Base-by-base conservation (phyloP, 2,888 invertebrate species). In the Coremacera marginata region DNA sequence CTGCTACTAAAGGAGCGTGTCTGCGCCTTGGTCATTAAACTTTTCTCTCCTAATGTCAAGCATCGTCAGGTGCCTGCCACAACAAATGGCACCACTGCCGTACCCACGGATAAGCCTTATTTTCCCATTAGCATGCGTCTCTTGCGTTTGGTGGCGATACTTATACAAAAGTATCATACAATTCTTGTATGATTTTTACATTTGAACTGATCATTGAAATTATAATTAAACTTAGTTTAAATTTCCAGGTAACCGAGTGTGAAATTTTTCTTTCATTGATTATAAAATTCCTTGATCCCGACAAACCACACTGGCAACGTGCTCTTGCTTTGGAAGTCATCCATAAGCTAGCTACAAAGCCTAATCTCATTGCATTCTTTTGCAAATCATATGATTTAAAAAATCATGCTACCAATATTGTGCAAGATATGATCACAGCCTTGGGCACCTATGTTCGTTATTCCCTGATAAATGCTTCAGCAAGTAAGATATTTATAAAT, bases 31-130 rank as follows among this genome's bases (percentile, higher is more conserved):
- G 96, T 99, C n/a, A 99, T 99, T 82, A 96, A 98, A 89, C 91
- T 99, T 78, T 99, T 99, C 89, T 99, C 99, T 31, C 99, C 99
- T 14, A 99, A 98, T 88, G 95, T 99, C n/a, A 99, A 99, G 87
- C 97, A 97, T 90, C 93, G 97, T 67, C 91, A 91, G 79, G 82
- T 87, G 52, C 87, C 86, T 3, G 80, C 87, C 4, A 83, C 84
- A 5, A 87, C 83, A 70, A 92, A 92, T 79, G 92, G 92, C 82
- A 90, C 92, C 75, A 92, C 93, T 82, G 91, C 93, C 81, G 91
- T 93, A 27, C 92, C 93, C 27, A 91, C 93, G 68, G 98, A 98
- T 87, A 95, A 97, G 81, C 98, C 98, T 0, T 97, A 96, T 90
- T 99, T 98, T 91, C 98, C 98, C 2, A 97, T 99, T 85, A 97